phyloP scores from a whole-genome alignment of 2,113 vertebrate species.

The Mirounga angustirostris region DNA sequence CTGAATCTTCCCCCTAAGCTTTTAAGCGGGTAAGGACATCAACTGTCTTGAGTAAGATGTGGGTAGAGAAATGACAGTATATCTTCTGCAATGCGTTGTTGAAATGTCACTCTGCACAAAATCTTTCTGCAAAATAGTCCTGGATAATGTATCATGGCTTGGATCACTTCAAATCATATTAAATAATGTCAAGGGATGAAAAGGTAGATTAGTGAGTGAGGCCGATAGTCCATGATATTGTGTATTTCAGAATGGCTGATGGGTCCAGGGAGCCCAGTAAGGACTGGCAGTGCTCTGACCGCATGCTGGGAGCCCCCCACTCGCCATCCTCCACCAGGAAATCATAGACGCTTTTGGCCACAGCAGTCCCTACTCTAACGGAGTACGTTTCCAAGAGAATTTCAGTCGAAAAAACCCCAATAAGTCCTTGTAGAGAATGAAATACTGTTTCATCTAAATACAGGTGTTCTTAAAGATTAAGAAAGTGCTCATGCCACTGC shows the following conservation, averaged over 20 bases:
- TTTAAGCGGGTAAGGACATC: not conserved
- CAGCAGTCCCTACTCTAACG: fast-evolving
- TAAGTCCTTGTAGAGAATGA: not conserved
- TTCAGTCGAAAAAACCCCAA: not conserved
- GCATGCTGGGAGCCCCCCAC: fast-evolving
- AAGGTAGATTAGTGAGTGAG: not conserved
- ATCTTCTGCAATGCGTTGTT: not conserved
- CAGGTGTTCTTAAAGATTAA: not conserved
- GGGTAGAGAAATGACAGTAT: not conserved
- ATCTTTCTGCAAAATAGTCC: not conserved
- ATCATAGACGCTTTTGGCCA: fast-evolving
- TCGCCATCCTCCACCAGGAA: not conserved
- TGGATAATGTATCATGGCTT: not conserved
- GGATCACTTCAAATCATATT: not conserved
- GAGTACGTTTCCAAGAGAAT: not conserved
- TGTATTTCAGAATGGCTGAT: fast-evolving
- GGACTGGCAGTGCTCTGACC: fast-evolving
- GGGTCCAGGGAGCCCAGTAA: fast-evolving
- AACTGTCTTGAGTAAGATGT: not conserved
- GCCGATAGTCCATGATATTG: fast-evolving
- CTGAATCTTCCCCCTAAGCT: fast-evolving
- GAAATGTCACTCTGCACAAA: not conserved
- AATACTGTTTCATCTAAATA: not conserved
- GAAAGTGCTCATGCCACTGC: not conserved
- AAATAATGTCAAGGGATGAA: not conserved